Conservation (phyloP, 2,113 vertebrate genomes). For the Epinephelus cyanopodus region DNA sequence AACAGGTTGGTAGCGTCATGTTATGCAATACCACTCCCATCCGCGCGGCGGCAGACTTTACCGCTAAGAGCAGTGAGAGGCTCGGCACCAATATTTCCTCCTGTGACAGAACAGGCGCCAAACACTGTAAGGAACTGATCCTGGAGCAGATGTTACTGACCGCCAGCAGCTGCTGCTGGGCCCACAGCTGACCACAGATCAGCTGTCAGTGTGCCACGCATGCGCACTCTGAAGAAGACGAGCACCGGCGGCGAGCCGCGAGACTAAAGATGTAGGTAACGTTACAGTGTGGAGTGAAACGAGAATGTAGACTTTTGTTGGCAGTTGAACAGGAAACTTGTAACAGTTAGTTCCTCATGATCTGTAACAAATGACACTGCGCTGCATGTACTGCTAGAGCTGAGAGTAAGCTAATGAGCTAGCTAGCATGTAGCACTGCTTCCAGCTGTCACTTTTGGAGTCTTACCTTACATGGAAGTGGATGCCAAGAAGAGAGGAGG, state of each 20-base stretch:
- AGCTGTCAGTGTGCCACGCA: neutral
- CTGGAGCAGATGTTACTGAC: neutral
- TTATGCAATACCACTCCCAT: slow-evolving; percentile 20
- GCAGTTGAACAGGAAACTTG: neutral
- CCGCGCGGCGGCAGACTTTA: slow-evolving; percentile 30
- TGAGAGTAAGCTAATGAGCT: neutral
- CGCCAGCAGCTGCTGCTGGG: accelerated
- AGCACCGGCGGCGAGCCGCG: neutral
- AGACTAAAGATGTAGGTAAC: slow-evolving; percentile 68
- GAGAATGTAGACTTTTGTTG: neutral
- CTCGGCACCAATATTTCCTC: neutral
- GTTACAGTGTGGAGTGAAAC: neutral
- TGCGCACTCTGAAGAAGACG: neutral
- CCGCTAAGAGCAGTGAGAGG: accelerated
- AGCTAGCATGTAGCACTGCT: neutral
- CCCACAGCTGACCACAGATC: slow-evolving; percentile 6
- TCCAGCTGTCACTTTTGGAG: neutral
- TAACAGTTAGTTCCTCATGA: neutral
- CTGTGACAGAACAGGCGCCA: neutral
- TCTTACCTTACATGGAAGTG: slow-evolving; percentile 48
- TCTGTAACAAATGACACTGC: too few relatives aligned
- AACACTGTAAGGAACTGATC: neutral
- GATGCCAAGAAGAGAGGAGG: neutral
- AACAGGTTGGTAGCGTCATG: neutral
- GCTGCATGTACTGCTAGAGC: neutral